Base-by-base conservation (phyloP, 2,797 vertebrate genomes). In the Molossus alvarezi region DNA sequence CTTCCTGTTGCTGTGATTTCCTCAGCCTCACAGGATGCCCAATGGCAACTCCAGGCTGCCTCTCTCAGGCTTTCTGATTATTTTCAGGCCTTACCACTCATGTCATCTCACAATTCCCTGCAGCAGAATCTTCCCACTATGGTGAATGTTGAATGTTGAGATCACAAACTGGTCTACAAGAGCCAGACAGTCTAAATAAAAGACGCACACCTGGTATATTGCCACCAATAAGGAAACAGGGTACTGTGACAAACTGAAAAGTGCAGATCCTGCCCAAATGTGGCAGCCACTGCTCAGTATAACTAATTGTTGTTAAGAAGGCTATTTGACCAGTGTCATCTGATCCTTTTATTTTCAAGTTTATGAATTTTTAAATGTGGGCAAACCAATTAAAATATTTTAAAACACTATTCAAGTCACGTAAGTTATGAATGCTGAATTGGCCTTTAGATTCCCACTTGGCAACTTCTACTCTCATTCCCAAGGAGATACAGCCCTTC, bases 281-380 rank as follows among this genome's bases (percentile, higher is more conserved):
- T 87, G 65, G 29, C 67, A 89, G 21, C 60, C 25, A 53, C n/a
- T 90, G 53, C 23, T 95, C 21, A 29, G n/a, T 71, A 57, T 75
- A 88, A 55, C 55, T 85, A 37, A 80, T 41, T 80, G 23, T 55
- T 85, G 17, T 79, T 81, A 93, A 95, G 57, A 20, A 82, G n/a
- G 64, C n/a, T 82, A 67, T 37, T 73, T 93, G 48, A 37, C 60
- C 69, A 80, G 17, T 95, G 60, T 92, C 75, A 89, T 67, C 62
- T 72, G 27, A 81, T 73, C 48, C 41, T 88, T 88, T 62, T 90
- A 57, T 88, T 96, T 94, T 91, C 79, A 91, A 62, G 41, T 81
- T 86, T 88, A 76, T 86, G 71, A 88, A 88, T 91, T 97, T 95
- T 79, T 62, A 83, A 94, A 77, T 81, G 60, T 75, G 9, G 27